These are phyloP conservation scores for Acrobasis suavella DNA, from an alignment of 2,888 invertebrate genomes.

Conservation along the genomic window DNA sequence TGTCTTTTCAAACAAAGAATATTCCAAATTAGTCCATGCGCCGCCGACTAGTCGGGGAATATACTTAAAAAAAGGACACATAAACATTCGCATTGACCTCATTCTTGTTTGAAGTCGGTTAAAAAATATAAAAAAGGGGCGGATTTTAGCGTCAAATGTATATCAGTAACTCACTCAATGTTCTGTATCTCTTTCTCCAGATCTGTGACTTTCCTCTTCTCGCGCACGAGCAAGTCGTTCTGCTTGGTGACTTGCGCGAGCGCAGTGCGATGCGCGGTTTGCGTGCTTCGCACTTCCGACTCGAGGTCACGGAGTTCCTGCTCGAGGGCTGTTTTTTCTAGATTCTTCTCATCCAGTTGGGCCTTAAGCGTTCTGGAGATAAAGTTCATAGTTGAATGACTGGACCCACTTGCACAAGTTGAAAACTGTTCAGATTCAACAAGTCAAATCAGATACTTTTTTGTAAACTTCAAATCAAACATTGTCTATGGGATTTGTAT, in stretches of 20 bases:
- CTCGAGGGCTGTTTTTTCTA: slow-evolving; percentile 55
- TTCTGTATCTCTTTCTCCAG: slow-evolving; percentile 62
- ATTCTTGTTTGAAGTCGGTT: no score
- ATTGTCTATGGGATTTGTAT: no score
- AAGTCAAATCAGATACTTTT: no score
- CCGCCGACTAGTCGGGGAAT: no score
- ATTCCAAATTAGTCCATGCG: no score
- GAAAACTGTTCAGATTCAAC: background rate
- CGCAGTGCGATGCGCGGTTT: slow-evolving; percentile 45
- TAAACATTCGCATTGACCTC: no score
- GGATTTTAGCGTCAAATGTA: no score
- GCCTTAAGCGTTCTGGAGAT: slow-evolving; percentile 51
- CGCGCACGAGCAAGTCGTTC: slow-evolving; percentile 51
- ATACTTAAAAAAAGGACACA: no score
- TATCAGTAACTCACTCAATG: slow-evolving; percentile 55
- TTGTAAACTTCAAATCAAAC: no score
- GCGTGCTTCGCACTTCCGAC: slow-evolving; percentile 52
- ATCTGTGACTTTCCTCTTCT: slow-evolving; percentile 58
- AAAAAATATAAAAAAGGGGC: no score
- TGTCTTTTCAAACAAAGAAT: no score
- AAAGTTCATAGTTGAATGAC: background rate
- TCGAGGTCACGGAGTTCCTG: slow-evolving; percentile 56
- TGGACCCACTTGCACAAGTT: no score
- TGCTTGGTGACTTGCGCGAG: slow-evolving; percentile 45
- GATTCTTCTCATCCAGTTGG: slow-evolving; percentile 58